Evolutionary conservation across 2,888 invertebrate species (phyloP), one percentile per base, ranked within the genome.

Genomic region (Diploptera punctata): DNA sequence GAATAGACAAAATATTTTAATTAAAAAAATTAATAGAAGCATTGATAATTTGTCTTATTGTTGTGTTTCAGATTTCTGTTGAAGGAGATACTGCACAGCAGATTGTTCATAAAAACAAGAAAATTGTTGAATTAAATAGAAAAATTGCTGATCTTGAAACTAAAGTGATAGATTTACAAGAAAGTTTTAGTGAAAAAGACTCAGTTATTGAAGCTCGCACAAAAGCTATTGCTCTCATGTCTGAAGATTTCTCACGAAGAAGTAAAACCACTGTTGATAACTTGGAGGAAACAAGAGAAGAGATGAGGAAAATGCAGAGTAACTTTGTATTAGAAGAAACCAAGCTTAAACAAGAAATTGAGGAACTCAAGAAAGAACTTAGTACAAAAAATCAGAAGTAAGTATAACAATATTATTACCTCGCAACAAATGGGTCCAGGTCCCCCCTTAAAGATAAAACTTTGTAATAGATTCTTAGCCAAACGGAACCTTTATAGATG

Each of bases 161-260:
- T 9, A 88, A 87, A 74, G 88, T 95, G 62, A 82, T 95, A 76
- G 96, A 97, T 81, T 85, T 93, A 67, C 93, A 94, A 82, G 95
- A 95, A 81, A 90, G 90, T 82, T 85, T 94, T 3, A 90, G 89
- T 79, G 93, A 94, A 82, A 93, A 94, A 81, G 93, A 94, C 82
- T 91, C 92, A 79, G 91, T 95, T 67, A 92, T 95, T 79, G 90
- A 91, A 81, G 90, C 93, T 4, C 88, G 93, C 81, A 93, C 93
- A 78, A 90, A 90, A 83, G 93, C 95, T 31, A 88, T 91, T 54
- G 89, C 91, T 19, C 84, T 93, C 57, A 90, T 93, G 87, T 89
- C 91, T 5, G 92, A 91, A 77, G 91, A 89, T 82, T 84, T 93
- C 72, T 84, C 84, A 3, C 88, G 86, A 80, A 90, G 87, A 82